phyloP scores from a whole-genome alignment of 2,888 invertebrate species.

The Hydroisotoma schaefferi region DNA sequence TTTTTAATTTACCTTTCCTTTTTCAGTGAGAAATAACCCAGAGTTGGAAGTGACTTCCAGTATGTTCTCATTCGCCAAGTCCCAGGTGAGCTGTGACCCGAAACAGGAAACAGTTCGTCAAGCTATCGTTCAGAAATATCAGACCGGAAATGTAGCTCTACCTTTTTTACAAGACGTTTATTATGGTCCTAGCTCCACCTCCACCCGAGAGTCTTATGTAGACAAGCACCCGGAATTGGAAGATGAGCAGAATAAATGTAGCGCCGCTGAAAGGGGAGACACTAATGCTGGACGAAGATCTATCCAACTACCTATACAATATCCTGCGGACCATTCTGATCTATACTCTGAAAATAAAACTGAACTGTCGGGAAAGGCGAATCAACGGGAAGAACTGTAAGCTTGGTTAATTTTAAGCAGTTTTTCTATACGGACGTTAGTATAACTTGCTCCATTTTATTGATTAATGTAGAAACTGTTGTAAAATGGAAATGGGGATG shows the following conservation, averaged over 20 bases:
- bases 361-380: constrained; percentile 16
- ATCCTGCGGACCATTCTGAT: constrained; percentile 36
- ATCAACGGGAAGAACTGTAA: constrained; percentile 8
- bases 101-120: constrained; percentile 71
- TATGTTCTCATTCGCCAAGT: constrained; percentile 80
- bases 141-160: too few species aligned
- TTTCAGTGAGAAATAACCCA: constrained; percentile 51
- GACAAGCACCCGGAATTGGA: too few species aligned
- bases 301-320: constrained; percentile 44
- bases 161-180: too few species aligned
- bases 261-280: neutral
- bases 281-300: constrained; percentile 29
- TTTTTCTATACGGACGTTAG: too few species aligned
- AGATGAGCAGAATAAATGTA: neutral
- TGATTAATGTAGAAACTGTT: constrained; percentile 3
- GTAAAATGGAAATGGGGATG: constrained; percentile 52
- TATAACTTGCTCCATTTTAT: too few species aligned
- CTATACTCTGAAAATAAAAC: constrained; percentile 34
- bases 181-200: too few species aligned
- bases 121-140: constrained; percentile 47
- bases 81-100: constrained; percentile 70
- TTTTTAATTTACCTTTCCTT: constrained; percentile 2
- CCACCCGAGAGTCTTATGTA: too few species aligned
- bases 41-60: constrained; percentile 63
- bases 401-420: too few species aligned